Percentiles rank a stretch among this genome's conserved stretches.
Evolutionary conservation across 2,113 vertebrate genomes (phyloP).

Genomic region (Eleginops maclovinus): DNA sequence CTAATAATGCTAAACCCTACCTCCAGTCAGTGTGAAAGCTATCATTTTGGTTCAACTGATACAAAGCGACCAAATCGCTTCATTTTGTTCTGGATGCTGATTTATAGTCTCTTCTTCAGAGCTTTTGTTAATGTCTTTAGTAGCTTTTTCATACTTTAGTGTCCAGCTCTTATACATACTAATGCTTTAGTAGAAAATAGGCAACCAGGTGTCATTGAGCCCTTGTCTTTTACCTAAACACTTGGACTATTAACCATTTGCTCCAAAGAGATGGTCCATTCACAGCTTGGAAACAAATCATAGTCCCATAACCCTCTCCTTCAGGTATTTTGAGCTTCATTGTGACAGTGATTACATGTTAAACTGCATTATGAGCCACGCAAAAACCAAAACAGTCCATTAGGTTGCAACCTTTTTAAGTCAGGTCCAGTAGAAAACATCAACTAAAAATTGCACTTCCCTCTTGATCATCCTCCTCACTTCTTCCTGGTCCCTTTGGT

Average conservation of each 20-base stretch:
- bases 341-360: background rate
- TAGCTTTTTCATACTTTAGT: background rate
- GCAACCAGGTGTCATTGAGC: no score
- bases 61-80: no score
- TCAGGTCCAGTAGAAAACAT: background rate
- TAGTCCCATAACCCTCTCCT: no score
- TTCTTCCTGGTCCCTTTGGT: conserved; percentile 11
- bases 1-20: no score
- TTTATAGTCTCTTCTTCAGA: background rate
- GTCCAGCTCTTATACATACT: background rate
- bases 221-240: no score
- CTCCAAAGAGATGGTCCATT: no score
- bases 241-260: no score
- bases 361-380: background rate
- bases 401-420: no score
- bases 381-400: background rate
- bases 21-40: no score
- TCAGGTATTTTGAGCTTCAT: no score
- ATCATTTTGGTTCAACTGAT: no score
- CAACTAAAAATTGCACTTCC: conserved; percentile 16
- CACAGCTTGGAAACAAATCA: background rate
- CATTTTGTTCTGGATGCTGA: background rate
- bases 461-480: conserved; percentile 3
- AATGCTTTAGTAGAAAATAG: no score
- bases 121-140: background rate